Conservation (phyloP, 1,140 invertebrate genomes). For the Centruroides sculpturatus region DNA sequence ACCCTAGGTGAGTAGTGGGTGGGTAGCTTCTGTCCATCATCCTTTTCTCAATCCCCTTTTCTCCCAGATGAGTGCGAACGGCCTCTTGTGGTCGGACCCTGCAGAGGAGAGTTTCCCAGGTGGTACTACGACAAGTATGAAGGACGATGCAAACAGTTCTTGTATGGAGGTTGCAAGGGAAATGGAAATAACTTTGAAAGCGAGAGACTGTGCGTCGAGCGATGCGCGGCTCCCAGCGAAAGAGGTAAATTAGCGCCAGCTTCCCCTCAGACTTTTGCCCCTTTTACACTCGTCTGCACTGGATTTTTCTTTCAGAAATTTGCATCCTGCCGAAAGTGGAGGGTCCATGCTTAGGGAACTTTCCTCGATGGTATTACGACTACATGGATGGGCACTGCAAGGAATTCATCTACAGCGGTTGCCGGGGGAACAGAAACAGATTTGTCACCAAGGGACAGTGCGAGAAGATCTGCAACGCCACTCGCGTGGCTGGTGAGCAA, state of each 20-base stretch:
- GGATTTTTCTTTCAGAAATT: background rate
- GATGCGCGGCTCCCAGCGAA: constrained; percentile 37
- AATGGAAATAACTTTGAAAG: constrained; percentile 79
- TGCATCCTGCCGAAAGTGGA: constrained; percentile 54
- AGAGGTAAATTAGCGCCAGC: background rate
- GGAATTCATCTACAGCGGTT: constrained; percentile 45
- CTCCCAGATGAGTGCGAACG: constrained; percentile 43
- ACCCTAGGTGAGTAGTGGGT: constrained; percentile 1
- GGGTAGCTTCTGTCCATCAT: background rate
- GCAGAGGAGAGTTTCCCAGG: constrained; percentile 53
- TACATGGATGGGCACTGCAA: constrained; percentile 38
- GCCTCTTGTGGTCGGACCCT: constrained; percentile 57
- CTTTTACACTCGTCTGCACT: no score
- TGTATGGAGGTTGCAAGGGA: constrained; percentile 52
- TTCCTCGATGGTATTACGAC: constrained; percentile 62
- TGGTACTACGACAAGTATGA: constrained; percentile 74
- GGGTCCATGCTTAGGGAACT: constrained; percentile 50
- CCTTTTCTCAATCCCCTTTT: background rate
- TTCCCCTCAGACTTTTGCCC: no score
- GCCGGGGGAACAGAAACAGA: constrained; percentile 70
- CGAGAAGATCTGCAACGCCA: constrained; percentile 45
- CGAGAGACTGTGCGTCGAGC: constrained; percentile 60
- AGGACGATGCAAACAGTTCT: constrained; percentile 53
- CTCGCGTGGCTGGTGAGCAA: background rate
- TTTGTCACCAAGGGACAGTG: constrained; percentile 64